Evolutionary conservation across 92 coral and sea anemone species (phyloP).

Genomic region (Nematostella vectensis): DNA sequence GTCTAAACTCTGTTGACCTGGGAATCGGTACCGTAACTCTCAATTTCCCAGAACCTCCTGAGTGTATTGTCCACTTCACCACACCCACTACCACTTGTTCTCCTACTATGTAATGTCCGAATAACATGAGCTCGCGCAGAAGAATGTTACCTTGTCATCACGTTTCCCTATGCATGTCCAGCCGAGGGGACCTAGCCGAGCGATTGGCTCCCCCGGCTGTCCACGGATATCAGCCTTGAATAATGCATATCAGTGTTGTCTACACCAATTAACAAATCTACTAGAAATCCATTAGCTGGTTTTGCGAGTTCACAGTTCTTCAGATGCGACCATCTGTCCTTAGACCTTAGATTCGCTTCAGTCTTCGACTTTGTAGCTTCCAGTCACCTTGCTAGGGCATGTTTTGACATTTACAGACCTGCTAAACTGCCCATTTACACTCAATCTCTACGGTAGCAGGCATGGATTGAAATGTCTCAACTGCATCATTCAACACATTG

Average conservation of each 20-base stretch:
- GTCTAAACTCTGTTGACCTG: too few relatives aligned
- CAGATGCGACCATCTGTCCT: constrained; percentile 42
- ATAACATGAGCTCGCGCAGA: constrained; percentile 17
- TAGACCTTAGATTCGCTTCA: constrained; percentile 36
- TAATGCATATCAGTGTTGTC: constrained; percentile 50
- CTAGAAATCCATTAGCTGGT: constrained; percentile 42
- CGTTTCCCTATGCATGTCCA: too few relatives aligned
- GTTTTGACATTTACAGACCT: constrained; percentile 39
- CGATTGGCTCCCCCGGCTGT: too few relatives aligned
- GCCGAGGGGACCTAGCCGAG: too few relatives aligned
- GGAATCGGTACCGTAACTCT: too few relatives aligned
- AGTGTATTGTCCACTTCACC: constrained; percentile 34
- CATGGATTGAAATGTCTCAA: constrained; percentile 49
- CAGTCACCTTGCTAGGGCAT: constrained; percentile 51
- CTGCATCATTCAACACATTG: constrained; percentile 42
- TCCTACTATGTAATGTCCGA: constrained; percentile 1
- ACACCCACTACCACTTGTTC: background rate
- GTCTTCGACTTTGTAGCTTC: constrained; percentile 39
- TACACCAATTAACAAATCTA: constrained; percentile 43
- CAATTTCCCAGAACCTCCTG: constrained; percentile 50
- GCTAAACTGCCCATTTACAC: constrained; percentile 33
- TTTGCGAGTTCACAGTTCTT: constrained; percentile 38
- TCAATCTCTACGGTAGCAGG: constrained; percentile 37
- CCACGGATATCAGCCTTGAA: too few relatives aligned
- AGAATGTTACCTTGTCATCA: constrained; percentile 31